Conservation (phyloP, 2,797 vertebrate genomes). For the Dendrocincla tyrannina region DNA sequence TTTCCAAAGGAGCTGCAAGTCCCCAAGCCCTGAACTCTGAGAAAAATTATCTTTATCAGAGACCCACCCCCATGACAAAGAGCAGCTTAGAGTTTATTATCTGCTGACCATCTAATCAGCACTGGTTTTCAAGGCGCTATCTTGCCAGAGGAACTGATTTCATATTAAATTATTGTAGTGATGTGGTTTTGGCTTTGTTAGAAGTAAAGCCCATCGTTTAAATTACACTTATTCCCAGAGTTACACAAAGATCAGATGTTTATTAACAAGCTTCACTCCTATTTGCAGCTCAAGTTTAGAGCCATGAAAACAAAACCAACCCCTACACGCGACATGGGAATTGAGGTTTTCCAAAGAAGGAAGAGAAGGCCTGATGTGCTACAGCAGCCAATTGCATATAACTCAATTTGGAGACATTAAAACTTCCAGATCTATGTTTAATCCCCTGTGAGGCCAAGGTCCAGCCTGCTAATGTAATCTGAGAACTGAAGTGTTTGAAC, state of each 20-base stretch:
- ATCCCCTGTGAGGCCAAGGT: not conserved
- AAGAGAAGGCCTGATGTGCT: not conserved
- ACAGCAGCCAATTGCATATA: not conserved
- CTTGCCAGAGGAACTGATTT: constrained; percentile 1
- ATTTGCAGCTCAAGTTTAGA: constrained; percentile 23
- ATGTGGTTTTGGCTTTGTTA: not conserved
- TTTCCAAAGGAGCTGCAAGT: not conserved
- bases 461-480: constrained; percentile 18
- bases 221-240: constrained; percentile 8
- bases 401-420: not conserved
- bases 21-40: not conserved
- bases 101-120: not conserved
- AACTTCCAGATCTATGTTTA: constrained; percentile 26
- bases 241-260: not conserved
- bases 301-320: not conserved
- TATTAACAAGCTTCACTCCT: constrained; percentile 18
- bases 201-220: not conserved
- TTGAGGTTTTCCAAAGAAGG: constrained; percentile 60
- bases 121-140: not conserved
- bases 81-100: not conserved
- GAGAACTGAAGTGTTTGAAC: constrained; percentile 38
- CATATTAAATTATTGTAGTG: not conserved
- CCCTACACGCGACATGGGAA: not conserved
- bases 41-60: not conserved
- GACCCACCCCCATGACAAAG: not conserved